Percentiles rank a stretch among this genome's conserved stretches.
Evolutionary conservation across 2,888 invertebrate species (phyloP).

Genomic region (Aporophyla lueneburgensis): DNA sequence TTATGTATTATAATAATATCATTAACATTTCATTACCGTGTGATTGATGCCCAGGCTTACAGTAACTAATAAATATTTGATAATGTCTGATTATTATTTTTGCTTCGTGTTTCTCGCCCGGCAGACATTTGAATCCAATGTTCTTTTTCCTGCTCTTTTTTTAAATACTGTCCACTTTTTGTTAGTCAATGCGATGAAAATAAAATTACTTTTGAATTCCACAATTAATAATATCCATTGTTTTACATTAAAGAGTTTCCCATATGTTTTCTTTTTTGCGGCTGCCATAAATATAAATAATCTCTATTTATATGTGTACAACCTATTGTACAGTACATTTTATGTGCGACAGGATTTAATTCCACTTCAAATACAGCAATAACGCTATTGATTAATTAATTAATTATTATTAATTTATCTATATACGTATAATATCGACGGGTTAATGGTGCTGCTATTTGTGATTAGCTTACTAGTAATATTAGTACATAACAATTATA

Average conservation of each 20-base stretch:
- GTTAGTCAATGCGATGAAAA: conserved; percentile 19
- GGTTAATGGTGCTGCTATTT: conserved; percentile 13
- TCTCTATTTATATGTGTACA: background rate
- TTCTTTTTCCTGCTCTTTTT: conserved; percentile 22
- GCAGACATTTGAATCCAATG: background rate
- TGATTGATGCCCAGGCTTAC: conserved; percentile 20
- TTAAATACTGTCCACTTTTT: conserved; percentile 25
- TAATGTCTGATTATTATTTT: conserved; percentile 36
- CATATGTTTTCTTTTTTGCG: background rate
- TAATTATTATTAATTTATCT: conserved; percentile 16
- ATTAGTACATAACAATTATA: conserved; percentile 28
- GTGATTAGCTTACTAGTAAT: conserved; percentile 18
- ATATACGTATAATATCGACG: conserved; percentile 14
- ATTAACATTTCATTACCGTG: conserved; percentile 14
- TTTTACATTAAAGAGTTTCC: background rate
- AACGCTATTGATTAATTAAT: conserved; percentile 8
- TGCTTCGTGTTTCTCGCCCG: conserved; percentile 12
- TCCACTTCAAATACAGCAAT: background rate
- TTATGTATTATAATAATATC: background rate
- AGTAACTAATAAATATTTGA: conserved; percentile 45
- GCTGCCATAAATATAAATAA: background rate
- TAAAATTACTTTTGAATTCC: conserved; percentile 4
- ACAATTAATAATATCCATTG: background rate
- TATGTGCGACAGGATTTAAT: background rate
- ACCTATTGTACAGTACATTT: background rate